Base-by-base conservation (phyloP, 2,888 invertebrate species). In the Craniophora ligustri region DNA sequence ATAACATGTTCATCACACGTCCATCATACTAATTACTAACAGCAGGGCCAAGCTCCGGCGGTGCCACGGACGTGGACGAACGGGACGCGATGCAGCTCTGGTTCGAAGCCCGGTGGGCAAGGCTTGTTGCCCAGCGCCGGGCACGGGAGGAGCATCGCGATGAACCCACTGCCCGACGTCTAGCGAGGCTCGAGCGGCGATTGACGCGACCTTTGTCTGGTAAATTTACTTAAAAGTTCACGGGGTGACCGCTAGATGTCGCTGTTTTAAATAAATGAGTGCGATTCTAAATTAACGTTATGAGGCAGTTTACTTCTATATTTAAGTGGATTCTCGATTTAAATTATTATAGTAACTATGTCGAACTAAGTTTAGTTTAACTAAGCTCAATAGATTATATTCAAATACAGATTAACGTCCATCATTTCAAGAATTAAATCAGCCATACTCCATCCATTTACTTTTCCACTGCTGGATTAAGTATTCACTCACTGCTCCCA, bases 41-140 rank as follows among this genome's bases (percentile, higher is more conserved):
- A 67, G 46, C 73, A 64, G 72, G 72, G 38, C 62, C 67, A 41
- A 69, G 57, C 46, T 45, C 39, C 19, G 66, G 69, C 19, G 57
- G 62, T 40, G 66, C 64, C 19, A 75, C 73, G 19, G 88, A 87
- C 67, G 82, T 78, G 41, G 91, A 89, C 67, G 90, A 90, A 67
- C 84, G 90, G 0, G 91, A 89, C 68, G 89, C 89, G 1, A 89
- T 90, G 91, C 91, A 89, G 82, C 81, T 91, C 21, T 91, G 91
- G 91, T 91, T 91, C 78, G 91, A 91, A 67, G 90, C 89, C 40
- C 82, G 91, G 0, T 91, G 91, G 91, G 89, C 91, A 56, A 75
- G 90, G 28, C 82, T 90, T 1, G 87, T 90, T 47, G 88, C 90
- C 11, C 89, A 88, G 74, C 61, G 91, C 14, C 81, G 88, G 0